A percentile compares a stretch with the other conserved stretches of the same genome.
Evolutionary conservation across 2,797 vertebrate species (phyloP).

Genomic region (Tachyglossus aculeatus): DNA sequence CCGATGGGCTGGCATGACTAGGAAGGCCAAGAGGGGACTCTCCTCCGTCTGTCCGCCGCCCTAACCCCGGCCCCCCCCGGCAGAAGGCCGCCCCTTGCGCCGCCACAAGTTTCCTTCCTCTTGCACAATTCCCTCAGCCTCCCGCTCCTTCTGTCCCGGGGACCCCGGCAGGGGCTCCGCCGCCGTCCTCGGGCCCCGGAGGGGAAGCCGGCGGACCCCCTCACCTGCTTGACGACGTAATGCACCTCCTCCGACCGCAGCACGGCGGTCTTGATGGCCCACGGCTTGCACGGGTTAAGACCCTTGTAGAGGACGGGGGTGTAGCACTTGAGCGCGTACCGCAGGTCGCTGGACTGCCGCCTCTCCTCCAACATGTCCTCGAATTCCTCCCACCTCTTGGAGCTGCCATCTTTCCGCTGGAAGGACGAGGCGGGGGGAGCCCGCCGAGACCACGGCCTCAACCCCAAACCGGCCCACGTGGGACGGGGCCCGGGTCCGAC

Average conservation of each 20-base stretch:
- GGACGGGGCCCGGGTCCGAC: too few species aligned
- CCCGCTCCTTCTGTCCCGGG: too few species aligned
- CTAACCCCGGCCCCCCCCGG: too few species aligned
- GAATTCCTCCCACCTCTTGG: conserved; percentile 93
- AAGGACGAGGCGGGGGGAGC: conserved; percentile 48
- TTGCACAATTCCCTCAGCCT: too few species aligned
- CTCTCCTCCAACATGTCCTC: conserved; percentile 95
- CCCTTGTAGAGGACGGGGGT: conserved; percentile 87
- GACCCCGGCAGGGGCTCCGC: too few species aligned
- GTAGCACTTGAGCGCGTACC: conserved; percentile 91
- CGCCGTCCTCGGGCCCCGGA: too few species aligned
- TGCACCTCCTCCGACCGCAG: conserved; percentile 87
- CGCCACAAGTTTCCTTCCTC: background rate
- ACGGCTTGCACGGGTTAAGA: conserved; percentile 81
- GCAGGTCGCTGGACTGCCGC: conserved; percentile 87
- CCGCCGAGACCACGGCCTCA: background rate
- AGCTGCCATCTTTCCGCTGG: conserved; percentile 81
- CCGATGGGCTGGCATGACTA: too few species aligned
- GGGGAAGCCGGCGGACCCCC: background rate
- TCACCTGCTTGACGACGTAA: conserved; percentile 88
- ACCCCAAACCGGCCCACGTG: background rate
- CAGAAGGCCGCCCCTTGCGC: too few species aligned
- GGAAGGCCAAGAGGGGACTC: too few species aligned
- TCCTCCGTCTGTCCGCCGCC: too few species aligned
- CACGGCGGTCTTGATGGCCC: conserved; percentile 81